Percentiles rank a stretch among this genome's conserved stretches.
phyloP scores from a whole-genome alignment of 2,797 vertebrate species.

The Scolopax bukidnonensis region DNA sequence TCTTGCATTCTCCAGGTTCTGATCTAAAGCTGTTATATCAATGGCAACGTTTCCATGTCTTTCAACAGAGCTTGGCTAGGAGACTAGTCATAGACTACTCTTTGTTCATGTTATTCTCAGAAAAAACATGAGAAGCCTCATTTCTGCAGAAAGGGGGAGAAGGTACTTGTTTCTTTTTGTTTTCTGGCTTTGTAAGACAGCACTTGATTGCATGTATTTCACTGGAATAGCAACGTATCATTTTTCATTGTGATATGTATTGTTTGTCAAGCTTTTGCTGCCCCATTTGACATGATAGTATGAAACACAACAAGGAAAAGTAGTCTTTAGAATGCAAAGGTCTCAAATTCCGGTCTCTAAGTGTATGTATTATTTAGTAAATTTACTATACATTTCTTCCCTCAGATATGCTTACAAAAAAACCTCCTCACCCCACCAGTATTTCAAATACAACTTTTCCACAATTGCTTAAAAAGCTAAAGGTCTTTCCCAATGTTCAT shows the following conservation, averaged over 20 bases:
- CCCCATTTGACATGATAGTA: fast-evolving
- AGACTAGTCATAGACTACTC: not conserved
- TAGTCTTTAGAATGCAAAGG: not conserved
- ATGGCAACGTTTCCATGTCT: not conserved
- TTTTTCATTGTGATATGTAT: not conserved
- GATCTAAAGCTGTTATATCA: not conserved
- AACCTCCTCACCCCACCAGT: fast-evolving
- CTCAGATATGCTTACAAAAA: not conserved
- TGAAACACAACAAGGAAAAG: not conserved
- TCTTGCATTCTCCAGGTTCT: not conserved
- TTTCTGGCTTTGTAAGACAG: not conserved
- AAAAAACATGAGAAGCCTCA: not conserved
- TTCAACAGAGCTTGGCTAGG: not conserved
- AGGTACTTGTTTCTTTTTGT: not conserved
- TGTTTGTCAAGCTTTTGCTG: not conserved
- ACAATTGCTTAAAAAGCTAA: not conserved
- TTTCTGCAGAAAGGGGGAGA: not conserved
- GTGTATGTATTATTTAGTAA: not conserved
- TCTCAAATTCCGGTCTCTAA: not conserved
- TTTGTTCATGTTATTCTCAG: not conserved
- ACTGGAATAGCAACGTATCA: fast-evolving
- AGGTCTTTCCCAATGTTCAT: not conserved
- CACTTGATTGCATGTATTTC: not conserved
- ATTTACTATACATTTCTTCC: not conserved
- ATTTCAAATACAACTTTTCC: not conserved